A percentile compares a stretch with the other conserved stretches of the same genome.
phyloP scores from a whole-genome alignment of 2,113 vertebrate species.

The Barnardius zonarius region DNA sequence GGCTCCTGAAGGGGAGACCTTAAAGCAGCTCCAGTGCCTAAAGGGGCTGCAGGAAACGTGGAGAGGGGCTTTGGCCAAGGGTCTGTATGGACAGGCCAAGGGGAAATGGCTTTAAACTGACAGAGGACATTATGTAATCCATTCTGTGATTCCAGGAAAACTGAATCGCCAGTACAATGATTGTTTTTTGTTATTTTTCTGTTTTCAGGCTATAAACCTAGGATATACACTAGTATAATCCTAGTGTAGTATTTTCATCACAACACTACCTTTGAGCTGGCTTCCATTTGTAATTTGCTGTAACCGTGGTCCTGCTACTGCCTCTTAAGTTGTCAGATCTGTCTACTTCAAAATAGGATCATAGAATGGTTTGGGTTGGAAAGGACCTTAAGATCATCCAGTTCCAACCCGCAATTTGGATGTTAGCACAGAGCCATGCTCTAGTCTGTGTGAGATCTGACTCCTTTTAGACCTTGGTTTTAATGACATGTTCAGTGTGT shows the following conservation, averaged over 20 bases:
- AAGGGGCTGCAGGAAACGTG: too few species aligned
- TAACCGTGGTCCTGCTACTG: too few species aligned
- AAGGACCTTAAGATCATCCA: not conserved
- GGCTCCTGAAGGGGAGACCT: too few species aligned
- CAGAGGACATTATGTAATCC: not conserved
- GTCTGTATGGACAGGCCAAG: accelerated
- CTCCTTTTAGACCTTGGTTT: not conserved
- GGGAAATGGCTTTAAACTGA: not conserved
- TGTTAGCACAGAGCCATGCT: not conserved
- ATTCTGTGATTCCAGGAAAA: not conserved
- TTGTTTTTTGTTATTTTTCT: too few species aligned
- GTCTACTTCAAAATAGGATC: too few species aligned
- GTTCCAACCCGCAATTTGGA: not conserved
- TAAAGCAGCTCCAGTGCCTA: too few species aligned
- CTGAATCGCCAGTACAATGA: not conserved
- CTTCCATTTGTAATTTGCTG: too few species aligned
- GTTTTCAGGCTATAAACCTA: not conserved
- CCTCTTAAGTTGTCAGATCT: too few species aligned
- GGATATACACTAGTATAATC: not conserved
- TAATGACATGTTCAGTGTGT: not conserved
- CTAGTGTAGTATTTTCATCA: too few species aligned
- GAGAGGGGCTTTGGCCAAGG: not conserved
- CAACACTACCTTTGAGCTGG: too few species aligned
- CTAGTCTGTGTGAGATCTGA: not conserved
- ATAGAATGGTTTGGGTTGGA: too few species aligned